Base-by-base conservation (phyloP, 2,113 vertebrate genomes). In the Thamnophis sirtalis region DNA sequence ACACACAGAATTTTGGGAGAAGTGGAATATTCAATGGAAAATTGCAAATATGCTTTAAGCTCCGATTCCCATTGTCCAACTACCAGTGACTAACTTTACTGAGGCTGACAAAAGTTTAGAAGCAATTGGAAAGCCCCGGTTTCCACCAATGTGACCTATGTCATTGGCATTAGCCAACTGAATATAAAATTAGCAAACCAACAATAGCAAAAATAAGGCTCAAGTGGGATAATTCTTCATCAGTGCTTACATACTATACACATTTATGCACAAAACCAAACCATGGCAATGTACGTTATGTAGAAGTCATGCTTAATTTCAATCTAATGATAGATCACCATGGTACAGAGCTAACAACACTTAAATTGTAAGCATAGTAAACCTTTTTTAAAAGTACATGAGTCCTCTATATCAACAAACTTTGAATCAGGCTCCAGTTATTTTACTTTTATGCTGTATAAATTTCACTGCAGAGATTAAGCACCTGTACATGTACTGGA, bases 321-420 rank as follows among this genome's bases (percentile, higher is more conserved):
- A 68, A 68, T 68, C 33, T 54, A 43, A 86, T 87, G 49, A 91
- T 91, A 68, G 33, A 87, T 87, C 10, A 43, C 58, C 4, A 54
- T 91, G 85, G 58, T 86, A 54, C 26, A 60, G n/a, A 21, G 43
- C 58, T 24, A 91, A 91, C 87, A 91, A 50, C n/a, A 68, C 84
- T 91, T 68, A 68, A 91, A n/a, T 68, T 50, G 10, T 51, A 87
- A 68, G 24, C 50, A 73, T 19, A 73, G n/a, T 87, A 54, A 87
- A 91, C 21, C 33, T 63, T n/a, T 63, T 51, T 49, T 33, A 43
- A 53, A n/a, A 84, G 51, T 13, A 9, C n/a, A 28, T 54, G 49
- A 48, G 80, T 85, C 24, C 94, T 90, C 89, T 90, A 90, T 56
- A 94, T 92, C 88, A 94, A 87, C 24, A 28, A 93, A 88, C 88